Conservation (phyloP, 2,888 invertebrate species). For the Chloromyia formosa region DNA sequence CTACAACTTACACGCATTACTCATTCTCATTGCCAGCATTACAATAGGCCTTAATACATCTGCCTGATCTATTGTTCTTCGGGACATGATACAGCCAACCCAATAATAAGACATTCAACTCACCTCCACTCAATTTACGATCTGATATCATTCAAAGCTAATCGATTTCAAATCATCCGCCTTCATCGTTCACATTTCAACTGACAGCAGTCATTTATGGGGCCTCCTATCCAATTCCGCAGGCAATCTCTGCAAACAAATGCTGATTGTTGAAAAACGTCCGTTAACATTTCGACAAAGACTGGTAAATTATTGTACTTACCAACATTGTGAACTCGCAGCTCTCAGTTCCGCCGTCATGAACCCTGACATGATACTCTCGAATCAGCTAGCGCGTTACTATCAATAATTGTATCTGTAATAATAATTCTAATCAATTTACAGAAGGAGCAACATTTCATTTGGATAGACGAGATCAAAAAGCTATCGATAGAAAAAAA, state of each 20-base stretch:
- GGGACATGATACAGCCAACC: too few relatives aligned
- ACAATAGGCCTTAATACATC: too few relatives aligned
- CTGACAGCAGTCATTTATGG: too few relatives aligned
- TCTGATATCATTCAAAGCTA: neutral
- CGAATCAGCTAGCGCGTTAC: neutral
- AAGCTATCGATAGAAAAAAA: neutral
- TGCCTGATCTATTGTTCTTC: too few relatives aligned
- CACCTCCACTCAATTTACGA: too few relatives aligned
- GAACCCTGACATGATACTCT: too few relatives aligned
- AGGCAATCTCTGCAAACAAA: neutral
- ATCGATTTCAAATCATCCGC: constrained; percentile 7
- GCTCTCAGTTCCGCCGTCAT: neutral
- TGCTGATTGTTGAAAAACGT: neutral
- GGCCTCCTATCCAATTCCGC: too few relatives aligned
- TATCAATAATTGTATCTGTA: constrained; percentile 3
- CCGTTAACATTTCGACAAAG: neutral
- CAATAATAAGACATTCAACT: too few relatives aligned
- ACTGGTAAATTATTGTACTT: neutral
- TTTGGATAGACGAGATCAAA: neutral
- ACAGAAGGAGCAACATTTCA: neutral
- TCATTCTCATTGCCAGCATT: too few relatives aligned
- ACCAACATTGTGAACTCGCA: neutral
- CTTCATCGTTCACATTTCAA: too few relatives aligned
- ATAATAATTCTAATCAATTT: neutral
- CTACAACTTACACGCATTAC: too few relatives aligned